A percentile compares a stretch with the other conserved stretches of the same genome.
Evolutionary conservation across 2,113 vertebrate genomes (phyloP).

Genomic region (Alethe castanea): DNA sequence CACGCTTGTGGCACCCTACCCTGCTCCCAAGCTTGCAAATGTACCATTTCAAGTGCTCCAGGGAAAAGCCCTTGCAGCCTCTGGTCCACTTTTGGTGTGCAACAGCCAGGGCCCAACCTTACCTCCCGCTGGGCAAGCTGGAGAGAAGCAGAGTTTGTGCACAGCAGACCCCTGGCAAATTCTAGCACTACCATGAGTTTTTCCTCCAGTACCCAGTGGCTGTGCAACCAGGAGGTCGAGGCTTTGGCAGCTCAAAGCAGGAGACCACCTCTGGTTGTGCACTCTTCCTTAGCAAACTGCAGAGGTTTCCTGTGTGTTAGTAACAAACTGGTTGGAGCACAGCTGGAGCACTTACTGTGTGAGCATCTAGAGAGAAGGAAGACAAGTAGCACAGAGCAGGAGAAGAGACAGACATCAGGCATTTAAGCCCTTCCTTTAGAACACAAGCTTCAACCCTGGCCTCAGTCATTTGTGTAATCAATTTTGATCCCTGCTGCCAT

Average conservation of each 20-base stretch:
- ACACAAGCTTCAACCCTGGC: background rate
- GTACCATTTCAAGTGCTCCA: fast-evolving
- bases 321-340: background rate
- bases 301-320: background rate
- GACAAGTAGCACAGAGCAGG: background rate
- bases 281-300: background rate
- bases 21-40: background rate
- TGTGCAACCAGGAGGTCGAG: background rate
- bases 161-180: background rate
- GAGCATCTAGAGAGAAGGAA: background rate
- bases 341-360: fast-evolving
- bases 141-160: background rate
- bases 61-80: background rate
- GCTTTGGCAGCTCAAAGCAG: background rate
- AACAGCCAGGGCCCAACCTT: background rate
- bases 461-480: fast-evolving
- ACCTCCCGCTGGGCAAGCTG: background rate
- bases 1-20: fast-evolving
- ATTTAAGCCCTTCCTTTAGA: background rate
- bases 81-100: background rate
- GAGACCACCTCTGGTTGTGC: background rate
- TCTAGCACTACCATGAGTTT: background rate
- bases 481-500: fast-evolving
- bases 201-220: background rate
- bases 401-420: background rate